Conservation (phyloP, 1,140 invertebrate genomes). For the Drosophila sucinea region DNA sequence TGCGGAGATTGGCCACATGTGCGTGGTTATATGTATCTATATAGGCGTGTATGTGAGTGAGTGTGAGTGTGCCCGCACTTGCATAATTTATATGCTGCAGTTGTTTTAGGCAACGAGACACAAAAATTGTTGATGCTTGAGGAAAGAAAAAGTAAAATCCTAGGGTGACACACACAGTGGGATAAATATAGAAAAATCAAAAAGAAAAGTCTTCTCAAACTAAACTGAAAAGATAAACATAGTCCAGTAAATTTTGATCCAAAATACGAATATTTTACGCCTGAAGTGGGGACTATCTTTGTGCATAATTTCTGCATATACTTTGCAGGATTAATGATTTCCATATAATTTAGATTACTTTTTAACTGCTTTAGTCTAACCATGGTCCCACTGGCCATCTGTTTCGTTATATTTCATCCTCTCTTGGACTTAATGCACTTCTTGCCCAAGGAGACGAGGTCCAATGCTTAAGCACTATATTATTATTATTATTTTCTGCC, state of each 20-base stretch:
- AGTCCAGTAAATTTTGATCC: no score
- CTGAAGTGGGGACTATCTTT: no score
- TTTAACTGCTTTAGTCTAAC: not conserved
- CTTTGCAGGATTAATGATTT: no score
- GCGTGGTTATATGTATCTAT: not conserved
- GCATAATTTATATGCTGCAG: constrained; percentile 73
- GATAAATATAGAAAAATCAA: not conserved
- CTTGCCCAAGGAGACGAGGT: constrained; percentile 1
- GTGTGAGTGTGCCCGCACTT: constrained; percentile 28
- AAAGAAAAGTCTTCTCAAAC: not conserved
- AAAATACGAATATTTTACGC: no score
- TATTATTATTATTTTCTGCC: constrained; percentile 60
- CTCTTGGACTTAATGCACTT: not conserved
- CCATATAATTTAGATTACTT: not conserved
- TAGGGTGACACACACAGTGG: constrained; percentile 32
- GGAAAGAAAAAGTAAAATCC: not conserved
- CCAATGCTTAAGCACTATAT: constrained; percentile 49
- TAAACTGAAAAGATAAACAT: no score
- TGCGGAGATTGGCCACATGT: constrained; percentile 24
- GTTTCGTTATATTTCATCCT: constrained; percentile 14
- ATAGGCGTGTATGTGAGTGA: not conserved
- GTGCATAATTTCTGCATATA: no score
- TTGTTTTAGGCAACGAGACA: constrained; percentile 59
- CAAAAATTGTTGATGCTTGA: constrained; percentile 36
- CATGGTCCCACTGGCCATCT: constrained; percentile 20